These are phyloP conservation scores for Forbesichthys papilliferus DNA, from an alignment of 2,113 vertebrate genomes.

Conservation along the genomic window DNA sequence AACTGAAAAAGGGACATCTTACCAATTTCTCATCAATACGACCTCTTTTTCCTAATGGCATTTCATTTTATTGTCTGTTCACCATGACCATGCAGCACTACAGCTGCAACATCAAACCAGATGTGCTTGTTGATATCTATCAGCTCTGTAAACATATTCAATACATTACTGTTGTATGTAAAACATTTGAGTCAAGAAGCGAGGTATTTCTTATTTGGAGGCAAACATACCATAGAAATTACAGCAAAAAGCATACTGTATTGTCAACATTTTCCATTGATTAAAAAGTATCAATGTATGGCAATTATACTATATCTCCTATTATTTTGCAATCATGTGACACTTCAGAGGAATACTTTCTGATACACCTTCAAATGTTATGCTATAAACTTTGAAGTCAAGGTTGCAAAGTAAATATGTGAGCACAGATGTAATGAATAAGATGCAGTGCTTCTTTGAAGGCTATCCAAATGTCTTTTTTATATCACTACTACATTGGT, in stretches of 20 bases:
- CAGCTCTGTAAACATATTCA: no score
- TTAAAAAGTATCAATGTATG: background rate
- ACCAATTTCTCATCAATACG: no score
- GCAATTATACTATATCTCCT: slow-evolving; percentile 19
- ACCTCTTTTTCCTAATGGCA: no score
- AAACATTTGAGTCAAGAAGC: no score
- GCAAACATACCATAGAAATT: no score
- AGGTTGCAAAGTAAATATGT: slow-evolving; percentile 64
- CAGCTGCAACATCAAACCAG: no score
- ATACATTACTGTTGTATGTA: no score
- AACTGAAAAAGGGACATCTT: no score
- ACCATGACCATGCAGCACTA: no score
- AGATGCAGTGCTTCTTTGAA: slow-evolving; percentile 75
- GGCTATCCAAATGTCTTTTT: slow-evolving; percentile 70
- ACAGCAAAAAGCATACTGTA: background rate
- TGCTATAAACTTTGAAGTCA: slow-evolving; percentile 72
- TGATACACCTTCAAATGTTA: slow-evolving; percentile 64
- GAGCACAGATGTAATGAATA: slow-evolving; percentile 72
- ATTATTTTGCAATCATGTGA: slow-evolving; percentile 17
- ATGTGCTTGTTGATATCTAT: no score
- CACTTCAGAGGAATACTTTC: slow-evolving; percentile 40
- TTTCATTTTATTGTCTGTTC: no score
- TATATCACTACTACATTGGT: slow-evolving; percentile 70
- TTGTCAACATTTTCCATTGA: background rate
- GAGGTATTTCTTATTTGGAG: no score